phyloP scores from a whole-genome alignment of 2,113 vertebrate species.

The Pteruthius melanotis region DNA sequence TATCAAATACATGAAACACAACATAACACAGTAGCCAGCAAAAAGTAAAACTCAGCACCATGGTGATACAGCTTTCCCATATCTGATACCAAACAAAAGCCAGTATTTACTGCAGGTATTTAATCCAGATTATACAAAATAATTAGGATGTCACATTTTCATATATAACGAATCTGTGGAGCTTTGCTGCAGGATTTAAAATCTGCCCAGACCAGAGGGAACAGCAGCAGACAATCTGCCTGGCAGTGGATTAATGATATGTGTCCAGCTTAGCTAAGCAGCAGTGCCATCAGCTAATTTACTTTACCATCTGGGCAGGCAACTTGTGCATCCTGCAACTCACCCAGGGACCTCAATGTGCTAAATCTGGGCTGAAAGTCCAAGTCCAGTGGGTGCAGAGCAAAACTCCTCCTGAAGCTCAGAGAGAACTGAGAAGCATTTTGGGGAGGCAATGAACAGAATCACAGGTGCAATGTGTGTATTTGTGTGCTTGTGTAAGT shows the following conservation, averaged over 20 bases:
- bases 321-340: not conserved
- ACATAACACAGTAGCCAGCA: not conserved
- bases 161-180: not conserved
- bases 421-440: not conserved
- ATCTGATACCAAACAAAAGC: not conserved
- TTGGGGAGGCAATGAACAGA: not conserved
- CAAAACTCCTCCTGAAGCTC: not conserved
- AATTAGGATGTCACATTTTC: not conserved
- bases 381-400: not conserved
- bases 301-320: not conserved
- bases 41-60: not conserved
- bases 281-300: not conserved
- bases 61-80: not conserved
- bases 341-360: not conserved
- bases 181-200: not conserved
- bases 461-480: fast-evolving
- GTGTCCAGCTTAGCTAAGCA: not conserved
- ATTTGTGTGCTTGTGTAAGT: not conserved
- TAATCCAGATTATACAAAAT: not conserved
- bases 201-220: not conserved
- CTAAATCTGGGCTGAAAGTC: not conserved
- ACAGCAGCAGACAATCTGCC: not conserved
- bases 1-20: not conserved
- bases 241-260: not conserved
- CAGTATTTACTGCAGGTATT: not conserved